phyloP scores from a whole-genome alignment of 2,113 vertebrate genomes.

The Hypocryptadius cinnamomeus region DNA sequence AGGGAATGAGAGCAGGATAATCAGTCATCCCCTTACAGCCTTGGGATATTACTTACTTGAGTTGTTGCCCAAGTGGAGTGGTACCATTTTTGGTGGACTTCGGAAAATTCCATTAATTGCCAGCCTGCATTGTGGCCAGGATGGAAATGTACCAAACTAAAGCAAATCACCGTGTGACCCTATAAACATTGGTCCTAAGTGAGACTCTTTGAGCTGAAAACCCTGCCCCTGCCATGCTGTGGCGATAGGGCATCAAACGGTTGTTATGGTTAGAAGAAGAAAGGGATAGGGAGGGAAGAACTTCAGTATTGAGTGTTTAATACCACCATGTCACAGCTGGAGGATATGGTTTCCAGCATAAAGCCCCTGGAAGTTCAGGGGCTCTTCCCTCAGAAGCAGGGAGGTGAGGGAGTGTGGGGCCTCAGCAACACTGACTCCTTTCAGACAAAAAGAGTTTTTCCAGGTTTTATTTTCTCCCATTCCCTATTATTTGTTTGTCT shows the following conservation, averaged over 20 bases:
- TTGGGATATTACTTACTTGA: neutral
- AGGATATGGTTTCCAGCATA: neutral
- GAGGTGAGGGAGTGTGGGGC: neutral
- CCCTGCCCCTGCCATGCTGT: neutral
- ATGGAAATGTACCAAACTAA: neutral
- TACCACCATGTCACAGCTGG: neutral
- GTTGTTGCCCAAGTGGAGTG: neutral
- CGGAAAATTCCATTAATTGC: neutral
- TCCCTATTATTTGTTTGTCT: neutral
- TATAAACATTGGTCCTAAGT: neutral
- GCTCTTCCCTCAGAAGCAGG: neutral
- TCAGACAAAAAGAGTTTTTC: neutral
- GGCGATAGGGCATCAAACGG: neutral
- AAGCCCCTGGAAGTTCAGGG: neutral
- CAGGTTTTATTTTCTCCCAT: neutral
- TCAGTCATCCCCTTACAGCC: neutral
- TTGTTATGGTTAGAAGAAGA: neutral
- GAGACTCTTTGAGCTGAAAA: neutral
- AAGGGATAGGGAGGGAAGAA: neutral
- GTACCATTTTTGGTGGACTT: neutral
- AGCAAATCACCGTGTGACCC: neutral
- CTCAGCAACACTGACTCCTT: neutral
- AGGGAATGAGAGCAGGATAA: neutral
- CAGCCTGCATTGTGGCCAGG: no score
- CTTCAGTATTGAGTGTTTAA: neutral